Percentiles rank a stretch among this genome's conserved stretches.
Evolutionary conservation across 2,113 vertebrate genomes (phyloP).

Genomic region (human (Homo sapiens)): DNA sequence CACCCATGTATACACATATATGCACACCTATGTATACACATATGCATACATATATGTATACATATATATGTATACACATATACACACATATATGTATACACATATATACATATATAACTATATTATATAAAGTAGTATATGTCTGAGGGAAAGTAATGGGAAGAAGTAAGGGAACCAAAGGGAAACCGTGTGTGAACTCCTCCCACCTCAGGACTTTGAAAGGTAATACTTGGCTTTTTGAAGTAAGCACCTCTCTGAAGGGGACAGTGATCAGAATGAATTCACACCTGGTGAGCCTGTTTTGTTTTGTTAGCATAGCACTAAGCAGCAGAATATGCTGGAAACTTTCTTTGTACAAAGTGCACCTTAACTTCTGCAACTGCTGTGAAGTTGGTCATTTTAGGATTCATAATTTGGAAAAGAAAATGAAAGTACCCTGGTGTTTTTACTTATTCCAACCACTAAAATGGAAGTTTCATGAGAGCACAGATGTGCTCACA

Average conservation of each 20-base stretch:
- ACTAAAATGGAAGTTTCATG: neutral
- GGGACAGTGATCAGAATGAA: neutral
- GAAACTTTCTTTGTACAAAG: neutral
- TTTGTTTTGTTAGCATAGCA: neutral
- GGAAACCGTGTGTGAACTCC: neutral
- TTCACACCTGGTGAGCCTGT: neutral
- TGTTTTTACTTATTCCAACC: neutral
- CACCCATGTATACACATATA: too few species aligned
- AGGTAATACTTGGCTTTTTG: neutral
- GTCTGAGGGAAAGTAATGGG: neutral
- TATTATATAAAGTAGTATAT: neutral
- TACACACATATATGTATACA: too few species aligned
- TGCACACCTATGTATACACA: too few species aligned
- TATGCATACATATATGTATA: neutral
- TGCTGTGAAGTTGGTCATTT: neutral
- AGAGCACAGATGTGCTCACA: neutral
- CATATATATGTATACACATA: too few species aligned
- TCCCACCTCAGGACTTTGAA: neutral
- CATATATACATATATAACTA: neutral
- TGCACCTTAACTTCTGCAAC: neutral
- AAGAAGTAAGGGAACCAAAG: neutral
- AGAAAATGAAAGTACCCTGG: neutral
- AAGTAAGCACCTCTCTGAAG: neutral
- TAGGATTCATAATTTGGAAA: neutral
- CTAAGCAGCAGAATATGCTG: neutral